Conservation (phyloP, 2,888 invertebrate species). For the Leptopilina drosophilae region DNA sequence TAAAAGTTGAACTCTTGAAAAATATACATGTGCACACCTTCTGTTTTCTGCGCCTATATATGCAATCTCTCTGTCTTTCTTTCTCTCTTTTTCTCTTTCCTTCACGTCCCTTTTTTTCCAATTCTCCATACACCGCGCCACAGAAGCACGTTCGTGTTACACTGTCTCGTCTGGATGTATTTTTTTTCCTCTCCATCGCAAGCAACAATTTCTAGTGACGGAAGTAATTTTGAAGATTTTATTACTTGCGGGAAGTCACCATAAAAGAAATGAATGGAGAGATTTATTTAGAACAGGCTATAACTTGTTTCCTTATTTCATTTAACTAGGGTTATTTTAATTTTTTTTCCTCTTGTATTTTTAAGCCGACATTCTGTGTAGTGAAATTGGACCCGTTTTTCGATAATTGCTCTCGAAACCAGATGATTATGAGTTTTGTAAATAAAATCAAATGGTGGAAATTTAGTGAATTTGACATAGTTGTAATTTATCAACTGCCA, state of each 20-base stretch:
- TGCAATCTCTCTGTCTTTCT: background rate
- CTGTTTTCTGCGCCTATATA: slow-evolving; percentile 20
- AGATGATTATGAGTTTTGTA: too few species aligned
- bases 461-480: too few species aligned
- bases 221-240: slow-evolving; percentile 40
- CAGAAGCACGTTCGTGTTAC: slow-evolving; percentile 22
- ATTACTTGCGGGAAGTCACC: slow-evolving; percentile 38
- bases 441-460: too few species aligned
- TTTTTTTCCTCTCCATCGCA: background rate
- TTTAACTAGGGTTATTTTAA: too few species aligned
- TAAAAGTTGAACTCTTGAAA: slow-evolving; percentile 8
- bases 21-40: slow-evolving; percentile 23
- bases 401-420: too few species aligned
- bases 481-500: too few species aligned
- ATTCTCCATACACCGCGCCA: slow-evolving; percentile 13
- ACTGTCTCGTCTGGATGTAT: slow-evolving; percentile 17
- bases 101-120: slow-evolving; percentile 9
- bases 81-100: background rate
- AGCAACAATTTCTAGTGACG: slow-evolving; percentile 33
- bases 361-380: too few species aligned
- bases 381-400: too few species aligned
- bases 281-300: slow-evolving; percentile 22
- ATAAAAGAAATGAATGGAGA: slow-evolving; percentile 21
- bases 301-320: slow-evolving; percentile 15
- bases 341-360: too few species aligned